Base-by-base conservation (phyloP, 2,113 vertebrate genomes). In the Dromaius novaehollandiae region DNA sequence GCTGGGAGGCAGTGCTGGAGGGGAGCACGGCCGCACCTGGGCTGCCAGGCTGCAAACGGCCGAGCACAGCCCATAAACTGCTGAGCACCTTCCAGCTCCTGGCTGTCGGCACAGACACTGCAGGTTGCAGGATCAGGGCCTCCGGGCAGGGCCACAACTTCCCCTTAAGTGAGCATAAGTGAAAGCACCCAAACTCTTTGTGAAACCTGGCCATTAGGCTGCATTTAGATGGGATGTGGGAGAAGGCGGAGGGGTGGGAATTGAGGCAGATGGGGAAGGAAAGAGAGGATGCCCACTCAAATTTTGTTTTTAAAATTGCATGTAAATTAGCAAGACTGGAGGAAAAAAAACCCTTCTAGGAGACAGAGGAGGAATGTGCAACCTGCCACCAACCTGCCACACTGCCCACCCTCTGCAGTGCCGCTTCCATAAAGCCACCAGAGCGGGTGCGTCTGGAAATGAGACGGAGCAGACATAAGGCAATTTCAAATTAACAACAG, bases 401-500 rank as follows among this genome's bases (percentile, higher is more conserved):
- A 8, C 25, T 80, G 38, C 19, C 22, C 50, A 88, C n/a, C 42
- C 36, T 81, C 76, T 40, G 44, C 34, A 36, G 73, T 46, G 2
- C 8, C 90, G 26, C 84, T 51, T 42, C 50, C 84, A 91, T 89
- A 64, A 91, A 95, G 74, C 36, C n/a, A 80, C 70, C 61, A 71
- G 46, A 93, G 88, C 48, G 61, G 51, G 60, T 89, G 77, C 77
- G 66, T 56, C 63, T 2, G 11, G 88, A 85, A 95, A 93, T 3
- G 2, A 95, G 92, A 93, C 68, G 61, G 64, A 93, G 82, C n/a
- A 90, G 79, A 51, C 10, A 0, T 91, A 96, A 93, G 87, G 77
- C 73, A 96, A 94, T 96, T 95, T 94, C 91, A 95, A 96, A 82
- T 63, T 87, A 96, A 56, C 90, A 93, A 92, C 24, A 51, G 91